Percentiles rank a stretch among this genome's conserved stretches.
Evolutionary conservation across 1,140 invertebrate genomes (phyloP).

Genomic region (Drosophila gunungcola): DNA sequence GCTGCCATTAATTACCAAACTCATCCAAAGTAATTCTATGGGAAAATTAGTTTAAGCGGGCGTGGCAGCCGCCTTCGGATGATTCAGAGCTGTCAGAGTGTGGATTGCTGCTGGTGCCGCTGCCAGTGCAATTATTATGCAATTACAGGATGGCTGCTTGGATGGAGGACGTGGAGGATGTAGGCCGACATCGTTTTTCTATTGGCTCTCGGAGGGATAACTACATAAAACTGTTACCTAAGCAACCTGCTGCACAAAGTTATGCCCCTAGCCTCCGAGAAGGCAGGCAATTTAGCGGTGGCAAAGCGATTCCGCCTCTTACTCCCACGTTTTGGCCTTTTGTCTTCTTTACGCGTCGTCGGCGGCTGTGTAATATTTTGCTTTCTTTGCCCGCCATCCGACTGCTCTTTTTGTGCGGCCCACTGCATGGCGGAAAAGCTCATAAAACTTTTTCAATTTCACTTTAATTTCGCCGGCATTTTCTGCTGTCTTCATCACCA

Average conservation of each 20-base stretch:
- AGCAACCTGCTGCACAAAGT: constrained; percentile 80
- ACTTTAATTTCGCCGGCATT: constrained; percentile 76
- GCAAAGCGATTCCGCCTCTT: constrained; percentile 29
- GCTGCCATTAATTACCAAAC: constrained; percentile 79
- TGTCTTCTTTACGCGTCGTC: constrained; percentile 77
- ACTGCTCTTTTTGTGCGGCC: constrained; percentile 35
- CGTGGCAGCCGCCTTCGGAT: constrained; percentile 30
- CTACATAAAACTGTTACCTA: constrained; percentile 81
- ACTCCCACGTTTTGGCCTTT: constrained; percentile 29
- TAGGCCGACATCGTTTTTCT: constrained; percentile 23
- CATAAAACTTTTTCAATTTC: constrained; percentile 84
- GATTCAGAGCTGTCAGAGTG: constrained; percentile 55
- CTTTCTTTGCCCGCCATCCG: constrained; percentile 51
- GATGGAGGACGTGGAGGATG: constrained; percentile 15
- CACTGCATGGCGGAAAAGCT: constrained; percentile 72
- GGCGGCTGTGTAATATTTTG: constrained; percentile 76
- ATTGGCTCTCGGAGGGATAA: constrained; percentile 55
- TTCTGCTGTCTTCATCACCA: constrained; percentile 34
- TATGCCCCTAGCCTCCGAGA: constrained; percentile 33
- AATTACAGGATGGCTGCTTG: constrained; percentile 49
- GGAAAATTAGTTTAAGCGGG: constrained; percentile 76
- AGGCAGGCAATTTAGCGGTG: constrained; percentile 70
- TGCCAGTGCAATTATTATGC: constrained; percentile 75
- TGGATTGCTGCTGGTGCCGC: constrained; percentile 43
- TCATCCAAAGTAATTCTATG: constrained; percentile 80